phyloP scores from a whole-genome alignment of 1,140 invertebrate species.

The Drosophila sulfurigaster region DNA sequence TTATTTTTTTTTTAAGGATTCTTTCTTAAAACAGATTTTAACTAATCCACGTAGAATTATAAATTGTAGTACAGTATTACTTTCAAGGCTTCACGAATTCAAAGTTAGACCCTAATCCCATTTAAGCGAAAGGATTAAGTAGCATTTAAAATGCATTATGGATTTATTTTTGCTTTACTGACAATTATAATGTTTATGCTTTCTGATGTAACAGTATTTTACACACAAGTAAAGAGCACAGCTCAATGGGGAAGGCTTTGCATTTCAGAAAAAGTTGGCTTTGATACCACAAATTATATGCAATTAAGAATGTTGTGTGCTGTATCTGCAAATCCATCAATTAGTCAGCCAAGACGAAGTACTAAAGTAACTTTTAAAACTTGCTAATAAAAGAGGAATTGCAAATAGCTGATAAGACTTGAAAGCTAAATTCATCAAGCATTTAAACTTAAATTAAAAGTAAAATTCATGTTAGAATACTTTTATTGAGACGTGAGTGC shows the following conservation, averaged over 20 bases:
- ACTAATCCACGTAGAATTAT: slow-evolving; percentile 29
- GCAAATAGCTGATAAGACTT: too few relatives aligned
- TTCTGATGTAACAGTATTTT: slow-evolving; percentile 22
- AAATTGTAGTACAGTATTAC: background rate
- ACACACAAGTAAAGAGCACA: background rate
- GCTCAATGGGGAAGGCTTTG: too few relatives aligned
- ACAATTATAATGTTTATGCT: slow-evolving; percentile 2
- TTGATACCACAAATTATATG: too few relatives aligned
- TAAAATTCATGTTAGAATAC: slow-evolving; percentile 20
- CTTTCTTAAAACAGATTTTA: slow-evolving; percentile 12
- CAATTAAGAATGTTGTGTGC: too few relatives aligned
- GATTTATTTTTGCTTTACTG: background rate
- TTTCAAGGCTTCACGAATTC: slow-evolving; percentile 26
- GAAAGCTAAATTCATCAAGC: too few relatives aligned
- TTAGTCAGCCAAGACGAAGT: too few relatives aligned
- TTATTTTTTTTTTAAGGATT: background rate
- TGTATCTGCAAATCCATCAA: too few relatives aligned
- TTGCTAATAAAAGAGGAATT: too few relatives aligned
- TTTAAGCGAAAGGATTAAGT: slow-evolving; percentile 46
- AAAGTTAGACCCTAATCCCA: slow-evolving; percentile 34
- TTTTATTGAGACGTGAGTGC: slow-evolving; percentile 10
- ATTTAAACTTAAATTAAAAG: slow-evolving; percentile 15
- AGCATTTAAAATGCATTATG: background rate
- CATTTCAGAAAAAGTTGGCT: too few relatives aligned
- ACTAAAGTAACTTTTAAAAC: too few relatives aligned